Evolutionary conservation across 2,113 vertebrate genomes (phyloP).

Genomic region (Furnarius figulus): DNA sequence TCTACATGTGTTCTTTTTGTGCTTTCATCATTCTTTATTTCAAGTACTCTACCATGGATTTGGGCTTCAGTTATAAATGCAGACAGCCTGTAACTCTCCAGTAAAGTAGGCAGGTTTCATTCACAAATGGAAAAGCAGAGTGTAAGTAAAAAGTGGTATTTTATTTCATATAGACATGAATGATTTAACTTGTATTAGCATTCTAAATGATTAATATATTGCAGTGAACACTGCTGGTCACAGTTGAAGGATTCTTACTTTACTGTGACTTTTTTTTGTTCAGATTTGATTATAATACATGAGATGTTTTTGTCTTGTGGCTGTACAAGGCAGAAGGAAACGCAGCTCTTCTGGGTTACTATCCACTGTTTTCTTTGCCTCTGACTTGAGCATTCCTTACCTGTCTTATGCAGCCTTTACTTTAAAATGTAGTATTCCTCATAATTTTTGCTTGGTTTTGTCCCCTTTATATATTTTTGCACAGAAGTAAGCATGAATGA

Average conservation of each 20-base stretch:
- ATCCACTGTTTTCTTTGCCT: background rate
- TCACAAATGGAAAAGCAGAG: background rate
- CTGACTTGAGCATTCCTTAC: background rate
- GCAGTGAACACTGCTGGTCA: background rate
- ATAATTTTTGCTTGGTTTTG: background rate
- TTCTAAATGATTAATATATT: background rate
- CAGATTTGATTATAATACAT: background rate
- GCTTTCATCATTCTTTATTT: background rate
- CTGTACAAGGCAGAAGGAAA: background rate
- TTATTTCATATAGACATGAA: background rate
- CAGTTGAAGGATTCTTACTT: background rate
- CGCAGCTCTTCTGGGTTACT: background rate
- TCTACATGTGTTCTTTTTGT: background rate
- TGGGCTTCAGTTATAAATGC: background rate
- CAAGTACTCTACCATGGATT: background rate
- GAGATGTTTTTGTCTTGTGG: background rate
- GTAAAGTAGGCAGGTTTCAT: background rate
- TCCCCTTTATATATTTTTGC: background rate
- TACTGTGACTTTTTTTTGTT: background rate
- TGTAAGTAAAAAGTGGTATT: background rate
- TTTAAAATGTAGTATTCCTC: background rate
- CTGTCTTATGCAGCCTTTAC: background rate
- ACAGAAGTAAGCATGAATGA: background rate
- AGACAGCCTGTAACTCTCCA: background rate
- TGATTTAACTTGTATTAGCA: background rate